phyloP scores from a whole-genome alignment of 2,113 vertebrate genomes.

The Podarcis raffonei region DNA sequence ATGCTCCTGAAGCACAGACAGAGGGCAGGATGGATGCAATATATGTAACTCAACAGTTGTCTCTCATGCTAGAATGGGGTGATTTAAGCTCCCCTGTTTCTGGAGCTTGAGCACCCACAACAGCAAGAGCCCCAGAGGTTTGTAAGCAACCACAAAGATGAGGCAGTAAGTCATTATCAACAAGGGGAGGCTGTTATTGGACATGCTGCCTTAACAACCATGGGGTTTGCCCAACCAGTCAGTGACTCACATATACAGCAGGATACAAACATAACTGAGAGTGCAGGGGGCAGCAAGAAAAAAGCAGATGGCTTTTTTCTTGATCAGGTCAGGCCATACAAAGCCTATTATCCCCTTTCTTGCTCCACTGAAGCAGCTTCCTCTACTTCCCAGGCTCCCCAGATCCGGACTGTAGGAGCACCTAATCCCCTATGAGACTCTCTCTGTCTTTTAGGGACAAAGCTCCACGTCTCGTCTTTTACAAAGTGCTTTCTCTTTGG shows the following conservation, averaged over 20 bases:
- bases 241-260: neutral
- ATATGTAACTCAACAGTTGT: neutral
- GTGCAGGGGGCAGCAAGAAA: neutral
- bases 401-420: no score
- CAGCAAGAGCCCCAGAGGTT: no score
- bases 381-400: neutral
- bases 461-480: neutral
- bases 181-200: neutral
- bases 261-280: neutral
- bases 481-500: neutral
- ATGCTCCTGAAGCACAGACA: accelerated
- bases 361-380: neutral
- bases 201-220: no score
- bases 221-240: neutral
- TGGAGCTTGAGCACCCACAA: no score
- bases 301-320: neutral
- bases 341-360: neutral
- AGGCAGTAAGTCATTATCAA: neutral
- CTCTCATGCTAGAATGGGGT: neutral
- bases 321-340: neutral
- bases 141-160: neutral
- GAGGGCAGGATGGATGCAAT: neutral
- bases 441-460: neutral
- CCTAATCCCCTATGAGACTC: neutral
- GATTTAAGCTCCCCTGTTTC: neutral